Base-by-base conservation (phyloP, 2,113 vertebrate species). In the Amphiprion ocellaris region DNA sequence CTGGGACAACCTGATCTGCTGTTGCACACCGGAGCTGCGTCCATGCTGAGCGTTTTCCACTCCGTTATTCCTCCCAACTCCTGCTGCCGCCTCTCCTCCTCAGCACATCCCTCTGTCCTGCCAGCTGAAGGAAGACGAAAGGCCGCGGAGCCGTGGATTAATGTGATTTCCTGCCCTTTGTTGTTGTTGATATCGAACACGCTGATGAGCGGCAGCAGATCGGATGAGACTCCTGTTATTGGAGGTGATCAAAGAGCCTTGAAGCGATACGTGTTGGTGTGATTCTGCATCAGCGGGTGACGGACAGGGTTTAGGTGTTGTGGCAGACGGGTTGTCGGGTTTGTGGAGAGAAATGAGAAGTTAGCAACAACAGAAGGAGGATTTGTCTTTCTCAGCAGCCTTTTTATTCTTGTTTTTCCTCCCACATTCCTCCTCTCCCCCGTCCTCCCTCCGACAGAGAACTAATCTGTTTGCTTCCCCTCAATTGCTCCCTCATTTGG, bases 1-100 rank as follows among this genome's bases (percentile, higher is more conserved):
- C 59, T 77, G 8, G 70, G 53, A 89, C 69, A 86, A 87, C 84
- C 79, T 82, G 86, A 87, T 85, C 87, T 79, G 67, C 84, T 84
- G 81, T 53, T 82, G 67, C 59, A 70, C 33, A 74, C 73, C 75
- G 30, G 8, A 17, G 62, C 81, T 6, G 73, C 76, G 58, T 74
- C 87, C 85, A 82, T 86, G 86, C 85, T 90, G 90, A 14, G 55
- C 10, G 58, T 55, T 15, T 24, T 11, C 54, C 52, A 16, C 14
- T 63, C 2, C 44, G 63, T 69, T 79, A 24, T 75, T 74, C 28
- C 85, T 83, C 71, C 21, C 21, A 21, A 21, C 21, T 21, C 21
- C 21, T 1, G 21, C 21, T 21, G 21, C 21, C 21, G 21, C 21
- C 21, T 21, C 21, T 21, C 21, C 21, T 74, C 28, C 85, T 83